A percentile compares a stretch with the other conserved stretches of the same genome.
phyloP scores from a whole-genome alignment of 2,888 invertebrate genomes.

The Melanostoma mellinum region DNA sequence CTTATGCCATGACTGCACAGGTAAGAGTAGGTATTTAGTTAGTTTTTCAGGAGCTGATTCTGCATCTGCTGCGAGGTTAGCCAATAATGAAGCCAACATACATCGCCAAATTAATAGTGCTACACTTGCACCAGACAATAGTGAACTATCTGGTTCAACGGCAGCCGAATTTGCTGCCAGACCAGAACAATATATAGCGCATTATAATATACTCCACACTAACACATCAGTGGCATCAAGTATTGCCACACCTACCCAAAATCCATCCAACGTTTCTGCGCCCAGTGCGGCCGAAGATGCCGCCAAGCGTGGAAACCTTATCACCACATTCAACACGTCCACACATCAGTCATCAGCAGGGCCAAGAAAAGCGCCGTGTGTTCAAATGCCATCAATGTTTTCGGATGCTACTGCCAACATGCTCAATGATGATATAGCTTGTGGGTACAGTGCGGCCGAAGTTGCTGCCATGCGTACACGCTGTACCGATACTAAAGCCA shows the following conservation, averaged over 20 bases:
- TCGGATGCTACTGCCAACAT: no score
- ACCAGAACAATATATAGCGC: background rate
- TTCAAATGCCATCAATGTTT: background rate
- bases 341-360: background rate
- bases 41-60: slow-evolving; percentile 7
- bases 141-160: background rate
- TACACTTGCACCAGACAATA: background rate
- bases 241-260: background rate
- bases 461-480: no score
- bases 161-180: slow-evolving; percentile 9
- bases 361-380: background rate
- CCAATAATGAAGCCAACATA: slow-evolving; percentile 6
- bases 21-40: slow-evolving; percentile 11
- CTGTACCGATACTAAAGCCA: no score
- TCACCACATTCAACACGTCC: background rate
- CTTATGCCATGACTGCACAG: slow-evolving; percentile 6
- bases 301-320: background rate
- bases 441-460: no score
- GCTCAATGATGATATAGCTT: no score
- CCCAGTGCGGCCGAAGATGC: background rate
- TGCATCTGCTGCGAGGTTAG: slow-evolving; percentile 9
- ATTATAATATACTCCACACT: background rate
- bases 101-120: slow-evolving; percentile 10
- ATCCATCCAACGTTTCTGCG: background rate
- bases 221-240: background rate